Evolutionary conservation across 1,140 invertebrate species (phyloP).

Genomic region (Coptotermes formosanus): DNA sequence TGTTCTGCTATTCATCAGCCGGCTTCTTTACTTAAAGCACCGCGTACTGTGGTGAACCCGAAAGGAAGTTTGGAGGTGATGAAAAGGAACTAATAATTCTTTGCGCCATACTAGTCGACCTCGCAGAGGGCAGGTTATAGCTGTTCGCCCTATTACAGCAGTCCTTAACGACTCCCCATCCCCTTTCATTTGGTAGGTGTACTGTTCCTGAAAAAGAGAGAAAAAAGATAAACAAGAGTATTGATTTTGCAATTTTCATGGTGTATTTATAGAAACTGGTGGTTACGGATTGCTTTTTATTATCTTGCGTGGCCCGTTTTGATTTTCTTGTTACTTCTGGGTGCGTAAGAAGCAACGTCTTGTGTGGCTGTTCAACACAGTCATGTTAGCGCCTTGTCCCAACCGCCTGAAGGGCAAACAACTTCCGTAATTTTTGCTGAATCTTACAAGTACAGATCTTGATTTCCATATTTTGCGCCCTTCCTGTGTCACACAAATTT

Average conservation of each 20-base stretch:
- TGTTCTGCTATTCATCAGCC: background rate
- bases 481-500: too few relatives aligned
- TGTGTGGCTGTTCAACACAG: background rate
- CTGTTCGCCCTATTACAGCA: background rate
- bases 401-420: too few relatives aligned
- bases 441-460: too few relatives aligned
- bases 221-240: conserved; percentile 25
- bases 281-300: conserved; percentile 23
- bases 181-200: background rate
- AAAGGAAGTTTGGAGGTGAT: background rate
- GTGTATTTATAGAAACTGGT: background rate
- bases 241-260: conserved; percentile 28
- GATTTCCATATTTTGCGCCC: too few relatives aligned
- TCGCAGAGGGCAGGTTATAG: background rate
- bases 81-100: conserved; percentile 22
- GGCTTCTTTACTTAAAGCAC: background rate
- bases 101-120: background rate
- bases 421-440: too few relatives aligned
- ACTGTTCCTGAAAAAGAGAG: background rate
- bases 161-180: background rate
- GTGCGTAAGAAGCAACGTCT: background rate
- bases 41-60: background rate
- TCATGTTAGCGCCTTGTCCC: background rate
- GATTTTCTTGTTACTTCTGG: conserved; percentile 17
- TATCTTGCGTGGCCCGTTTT: background rate